Evolutionary conservation across 2,113 vertebrate species (phyloP).

Genomic region (Malurus alboscapulatus): DNA sequence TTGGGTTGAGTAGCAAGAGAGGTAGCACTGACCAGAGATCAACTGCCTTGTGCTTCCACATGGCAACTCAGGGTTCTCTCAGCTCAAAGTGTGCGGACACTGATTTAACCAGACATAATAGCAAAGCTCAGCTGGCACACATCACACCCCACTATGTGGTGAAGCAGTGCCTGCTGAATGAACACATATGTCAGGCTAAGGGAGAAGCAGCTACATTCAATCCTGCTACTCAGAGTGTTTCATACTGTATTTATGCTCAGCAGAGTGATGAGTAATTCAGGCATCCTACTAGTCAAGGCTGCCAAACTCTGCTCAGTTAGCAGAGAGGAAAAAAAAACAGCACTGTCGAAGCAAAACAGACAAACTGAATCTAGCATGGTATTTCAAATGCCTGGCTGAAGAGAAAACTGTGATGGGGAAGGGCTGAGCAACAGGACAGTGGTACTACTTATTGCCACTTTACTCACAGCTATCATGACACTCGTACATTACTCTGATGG

Average conservation of each 20-base stretch:
- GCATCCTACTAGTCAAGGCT: neutral
- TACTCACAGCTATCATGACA: neutral
- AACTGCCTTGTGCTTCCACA: neutral
- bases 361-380: neutral
- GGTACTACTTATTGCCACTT: neutral
- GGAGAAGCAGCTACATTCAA: neutral
- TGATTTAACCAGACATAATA: neutral
- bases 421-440: neutral
- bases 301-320: neutral
- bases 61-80: neutral
- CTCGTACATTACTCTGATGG: neutral
- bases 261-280: neutral
- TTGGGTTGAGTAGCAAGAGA: neutral
- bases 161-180: neutral
- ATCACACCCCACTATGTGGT: accelerated
- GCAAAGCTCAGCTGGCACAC: neutral
- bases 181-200: neutral
- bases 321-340: neutral
- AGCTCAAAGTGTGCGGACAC: neutral
- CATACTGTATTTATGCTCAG: neutral
- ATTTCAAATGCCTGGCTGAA: neutral
- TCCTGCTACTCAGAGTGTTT: neutral
- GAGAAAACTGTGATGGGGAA: neutral
- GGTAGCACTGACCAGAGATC: neutral
- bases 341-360: neutral